Evolutionary conservation across 2,797 vertebrate species (phyloP).

Genomic region (Rhinella marina): DNA sequence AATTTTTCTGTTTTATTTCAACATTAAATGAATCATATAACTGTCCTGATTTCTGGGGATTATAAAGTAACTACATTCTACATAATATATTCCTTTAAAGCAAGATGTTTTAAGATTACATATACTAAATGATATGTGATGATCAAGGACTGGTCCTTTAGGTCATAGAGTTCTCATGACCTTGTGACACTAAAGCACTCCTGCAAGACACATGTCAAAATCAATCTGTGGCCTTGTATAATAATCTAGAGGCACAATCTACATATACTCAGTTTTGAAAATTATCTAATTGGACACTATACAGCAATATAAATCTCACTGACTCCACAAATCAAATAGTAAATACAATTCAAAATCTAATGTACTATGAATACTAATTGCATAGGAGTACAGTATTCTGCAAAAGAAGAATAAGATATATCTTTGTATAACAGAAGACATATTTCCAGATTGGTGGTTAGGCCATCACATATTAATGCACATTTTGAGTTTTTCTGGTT

Average conservation of each 20-base stretch:
- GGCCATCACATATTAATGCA: no score
- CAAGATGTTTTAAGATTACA: not conserved
- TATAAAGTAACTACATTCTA: not conserved
- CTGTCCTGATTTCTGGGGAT: not conserved
- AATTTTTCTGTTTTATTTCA: not conserved
- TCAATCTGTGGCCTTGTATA: not conserved
- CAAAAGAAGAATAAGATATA: no score
- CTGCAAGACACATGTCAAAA: slow-evolving; percentile 16
- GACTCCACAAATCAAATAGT: not conserved
- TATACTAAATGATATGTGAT: slow-evolving; percentile 26
- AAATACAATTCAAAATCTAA: not conserved
- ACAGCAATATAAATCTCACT: not conserved
- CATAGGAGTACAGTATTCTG: no score
- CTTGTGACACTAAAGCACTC: slow-evolving; percentile 41
- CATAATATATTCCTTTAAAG: not conserved
- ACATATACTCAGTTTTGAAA: not conserved
- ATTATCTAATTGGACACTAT: not conserved
- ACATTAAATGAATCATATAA: not conserved
- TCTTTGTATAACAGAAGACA: no score
- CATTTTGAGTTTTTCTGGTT: no score
- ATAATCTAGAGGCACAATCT: slow-evolving; percentile 37
- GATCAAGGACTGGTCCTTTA: slow-evolving; percentile 30
- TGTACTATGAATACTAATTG: not conserved
- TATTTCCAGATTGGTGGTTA: no score
- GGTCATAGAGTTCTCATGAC: slow-evolving; percentile 50